Evolutionary conservation across 2,888 invertebrate genomes (phyloP).

Genomic region (Stenodema calcarata): DNA sequence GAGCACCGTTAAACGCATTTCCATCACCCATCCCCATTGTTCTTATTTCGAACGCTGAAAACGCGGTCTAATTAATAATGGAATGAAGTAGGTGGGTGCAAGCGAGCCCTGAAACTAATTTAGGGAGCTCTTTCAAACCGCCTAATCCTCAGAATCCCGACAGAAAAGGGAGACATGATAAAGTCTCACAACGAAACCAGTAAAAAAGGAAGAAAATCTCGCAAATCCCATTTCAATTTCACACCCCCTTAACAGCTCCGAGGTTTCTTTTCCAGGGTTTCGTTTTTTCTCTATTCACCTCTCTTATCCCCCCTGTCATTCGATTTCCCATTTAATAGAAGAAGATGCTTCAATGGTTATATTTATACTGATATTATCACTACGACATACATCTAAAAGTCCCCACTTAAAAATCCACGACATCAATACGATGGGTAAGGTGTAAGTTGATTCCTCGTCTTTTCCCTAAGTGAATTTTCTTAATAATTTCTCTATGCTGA

Average conservation of each 20-base stretch:
- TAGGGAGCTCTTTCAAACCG: slow-evolving; percentile 2
- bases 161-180: not conserved
- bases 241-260: slow-evolving; percentile 15
- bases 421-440: no score
- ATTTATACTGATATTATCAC: no score
- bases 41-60: not conserved
- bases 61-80: slow-evolving; percentile 6
- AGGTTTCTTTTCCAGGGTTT: not conserved
- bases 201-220: slow-evolving; percentile 1
- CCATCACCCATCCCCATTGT: not conserved
- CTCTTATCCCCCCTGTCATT: not conserved
- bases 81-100: not conserved
- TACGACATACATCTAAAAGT: no score
- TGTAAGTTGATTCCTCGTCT: no score
- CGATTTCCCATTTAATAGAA: not conserved
- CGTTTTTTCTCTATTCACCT: no score
- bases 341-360: no score
- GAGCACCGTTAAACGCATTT: not conserved
- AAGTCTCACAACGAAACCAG: slow-evolving; percentile 7
- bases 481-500: no score
- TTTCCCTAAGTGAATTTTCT: no score
- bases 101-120: not conserved
- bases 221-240: slow-evolving; percentile 31
- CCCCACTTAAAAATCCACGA: no score
- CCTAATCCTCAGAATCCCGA: not conserved